Evolutionary conservation across 2,888 invertebrate genomes (phyloP).

Genomic region (Euclidia mi): DNA sequence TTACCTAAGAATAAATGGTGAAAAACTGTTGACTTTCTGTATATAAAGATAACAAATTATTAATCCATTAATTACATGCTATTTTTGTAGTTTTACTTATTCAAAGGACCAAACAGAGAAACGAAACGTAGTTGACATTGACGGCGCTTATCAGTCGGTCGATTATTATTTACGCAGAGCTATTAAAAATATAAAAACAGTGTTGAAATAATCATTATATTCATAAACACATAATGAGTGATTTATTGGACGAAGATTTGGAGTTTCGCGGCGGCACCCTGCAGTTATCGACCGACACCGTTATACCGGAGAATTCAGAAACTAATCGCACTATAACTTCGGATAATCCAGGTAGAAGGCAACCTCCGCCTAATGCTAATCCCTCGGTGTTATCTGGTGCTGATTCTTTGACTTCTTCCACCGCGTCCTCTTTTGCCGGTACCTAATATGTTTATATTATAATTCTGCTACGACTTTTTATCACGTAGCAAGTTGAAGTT

Average conservation of each 20-base stretch:
- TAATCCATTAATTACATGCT: too few species aligned
- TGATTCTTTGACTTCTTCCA: slow-evolving; percentile 83
- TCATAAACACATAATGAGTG: slow-evolving; percentile 70
- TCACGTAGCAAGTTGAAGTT: neutral
- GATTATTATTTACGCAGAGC: slow-evolving; percentile 76
- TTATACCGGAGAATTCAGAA: slow-evolving; percentile 59
- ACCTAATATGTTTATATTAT: slow-evolving; percentile 27
- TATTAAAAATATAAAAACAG: slow-evolving; percentile 36
- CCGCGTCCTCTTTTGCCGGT: slow-evolving; percentile 84
- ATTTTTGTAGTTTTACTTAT: too few species aligned
- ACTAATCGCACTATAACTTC: slow-evolving; percentile 62
- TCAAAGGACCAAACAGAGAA: slow-evolving; percentile 22
- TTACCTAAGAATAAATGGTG: too few species aligned
- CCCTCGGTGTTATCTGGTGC: slow-evolving; percentile 85
- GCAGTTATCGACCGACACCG: slow-evolving; percentile 77
- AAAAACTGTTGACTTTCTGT: too few species aligned
- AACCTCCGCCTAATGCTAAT: slow-evolving; percentile 68
- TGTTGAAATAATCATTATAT: slow-evolving; percentile 24
- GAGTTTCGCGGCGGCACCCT: slow-evolving; percentile 90
- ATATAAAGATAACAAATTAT: too few species aligned
- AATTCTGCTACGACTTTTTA: neutral
- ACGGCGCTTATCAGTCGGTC: slow-evolving; percentile 68
- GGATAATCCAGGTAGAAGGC: slow-evolving; percentile 65
- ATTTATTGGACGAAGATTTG: slow-evolving; percentile 88
- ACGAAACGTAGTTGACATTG: slow-evolving; percentile 55